Conservation (phyloP, 2,113 vertebrate species). For the Tachycineta bicolor region DNA sequence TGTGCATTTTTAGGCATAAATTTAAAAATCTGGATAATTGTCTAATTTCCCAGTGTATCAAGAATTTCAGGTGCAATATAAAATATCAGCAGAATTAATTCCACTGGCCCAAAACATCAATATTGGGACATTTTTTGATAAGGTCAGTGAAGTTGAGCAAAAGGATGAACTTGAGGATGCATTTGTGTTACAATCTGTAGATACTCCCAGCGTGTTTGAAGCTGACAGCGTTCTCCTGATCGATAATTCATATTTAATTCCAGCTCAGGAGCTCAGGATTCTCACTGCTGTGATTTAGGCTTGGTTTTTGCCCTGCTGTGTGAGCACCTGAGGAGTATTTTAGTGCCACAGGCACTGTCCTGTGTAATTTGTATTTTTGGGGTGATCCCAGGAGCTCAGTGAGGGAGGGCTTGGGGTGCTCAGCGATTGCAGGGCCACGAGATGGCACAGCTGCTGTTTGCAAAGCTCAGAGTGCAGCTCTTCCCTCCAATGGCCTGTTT, state of each 20-base stretch:
- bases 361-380: neutral
- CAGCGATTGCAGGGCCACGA: constrained; percentile 14
- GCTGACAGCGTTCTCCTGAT: neutral
- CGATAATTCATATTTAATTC: neutral
- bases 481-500: neutral
- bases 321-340: neutral
- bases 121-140: neutral
- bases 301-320: neutral
- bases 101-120: neutral
- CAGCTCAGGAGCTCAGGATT: neutral
- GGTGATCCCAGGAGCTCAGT: neutral
- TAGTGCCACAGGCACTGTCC: neutral
- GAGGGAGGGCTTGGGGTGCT: neutral
- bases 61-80: neutral
- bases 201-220: neutral
- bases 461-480: neutral
- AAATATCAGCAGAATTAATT: neutral
- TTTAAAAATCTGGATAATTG: neutral
- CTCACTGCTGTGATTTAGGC: neutral
- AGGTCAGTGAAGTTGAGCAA: neutral
- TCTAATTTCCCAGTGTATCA: neutral
- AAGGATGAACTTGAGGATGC: neutral
- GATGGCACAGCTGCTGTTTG: constrained; percentile 61
- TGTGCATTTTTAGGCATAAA: neutral
- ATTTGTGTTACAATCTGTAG: neutral